Evolutionary conservation across 2,888 invertebrate genomes (phyloP), one percentile per base, ranked within the genome.

Genomic region (Lymantria dispar): DNA sequence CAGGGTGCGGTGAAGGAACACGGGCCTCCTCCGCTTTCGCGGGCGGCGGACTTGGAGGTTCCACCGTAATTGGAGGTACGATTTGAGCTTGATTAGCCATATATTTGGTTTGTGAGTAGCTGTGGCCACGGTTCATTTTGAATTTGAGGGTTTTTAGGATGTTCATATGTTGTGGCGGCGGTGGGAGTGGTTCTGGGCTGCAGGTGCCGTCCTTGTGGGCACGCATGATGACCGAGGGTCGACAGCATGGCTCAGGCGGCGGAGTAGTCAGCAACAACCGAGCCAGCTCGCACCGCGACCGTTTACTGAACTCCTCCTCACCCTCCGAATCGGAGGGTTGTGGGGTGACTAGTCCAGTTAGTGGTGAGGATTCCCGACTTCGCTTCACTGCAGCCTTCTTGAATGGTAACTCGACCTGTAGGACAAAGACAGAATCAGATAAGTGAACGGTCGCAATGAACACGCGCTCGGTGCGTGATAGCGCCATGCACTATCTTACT

Each of bases 241-340:
- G 57, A 82, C 85, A 50, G 85, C 92, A 72, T 53, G 83, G 83
- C 76, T 88, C 92, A 8, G 93, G 93, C 14, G 93, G 93, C 42
- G 93, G 93, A 55, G 92, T 92, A 62, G 91, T 86, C 56, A 93
- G 81, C 50, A 93, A 82, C 60, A 91, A 78, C 54, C 92, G 83
- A 59, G 92, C 92, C 67, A 93, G 81, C 75, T 94, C 94, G 68
- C 92, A 87, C 48, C 85, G 84, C 36, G 85, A 77, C 46, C 83
- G 77, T 66, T 85, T 92, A 84, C 70, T 78, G 74, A 68, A 83
- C 64, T 80, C 93, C 64, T 93, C 93, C 81, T 96, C 94, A 64
- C 95, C 92, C 87, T 97, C 97, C 0, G 96, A 96, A 80, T 97
- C 97, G 0, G 97, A 97, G 14, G 96, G 95, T 80, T 97, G 96